Evolutionary conservation across 2,888 invertebrate species (phyloP).

Genomic region (Hydrotaea diabolus): DNA sequence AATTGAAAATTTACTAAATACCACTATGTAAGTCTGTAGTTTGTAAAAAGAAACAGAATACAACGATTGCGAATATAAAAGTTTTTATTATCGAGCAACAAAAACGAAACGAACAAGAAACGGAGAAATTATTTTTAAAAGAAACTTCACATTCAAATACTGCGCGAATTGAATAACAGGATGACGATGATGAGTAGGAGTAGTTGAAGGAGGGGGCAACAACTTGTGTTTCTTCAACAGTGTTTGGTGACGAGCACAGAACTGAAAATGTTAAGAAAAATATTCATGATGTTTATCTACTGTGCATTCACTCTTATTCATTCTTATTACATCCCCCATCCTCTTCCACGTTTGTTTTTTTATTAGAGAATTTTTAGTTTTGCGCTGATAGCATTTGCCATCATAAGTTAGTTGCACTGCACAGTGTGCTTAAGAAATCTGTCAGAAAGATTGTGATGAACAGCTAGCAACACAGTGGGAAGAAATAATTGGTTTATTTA

Average conservation of each 20-base stretch:
- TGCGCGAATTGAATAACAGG: neutral
- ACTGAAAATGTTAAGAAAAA: slow-evolving; percentile 11
- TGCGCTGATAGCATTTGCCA: slow-evolving; percentile 4
- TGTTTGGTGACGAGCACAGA: neutral
- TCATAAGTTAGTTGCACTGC: neutral
- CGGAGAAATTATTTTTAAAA: neutral
- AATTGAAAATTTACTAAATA: slow-evolving; percentile 61
- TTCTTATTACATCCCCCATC: neutral
- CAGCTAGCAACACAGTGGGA: neutral
- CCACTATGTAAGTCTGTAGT: neutral
- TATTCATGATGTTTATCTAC: slow-evolving; percentile 25
- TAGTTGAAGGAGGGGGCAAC: neutral
- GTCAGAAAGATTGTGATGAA: neutral
- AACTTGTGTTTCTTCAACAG: neutral
- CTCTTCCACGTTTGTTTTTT: too few relatives aligned
- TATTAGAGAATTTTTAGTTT: neutral
- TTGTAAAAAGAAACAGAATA: neutral
- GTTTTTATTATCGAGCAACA: neutral
- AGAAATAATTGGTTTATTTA: neutral
- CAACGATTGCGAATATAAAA: slow-evolving; percentile 19
- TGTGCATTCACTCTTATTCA: neutral
- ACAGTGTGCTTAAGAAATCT: neutral
- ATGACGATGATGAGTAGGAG: neutral
- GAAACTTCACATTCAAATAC: slow-evolving; percentile 26
- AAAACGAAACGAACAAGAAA: neutral